Evolutionary conservation across 2,888 invertebrate genomes (phyloP), one percentile per base, ranked within the genome.

Genomic region (Aspidiotus destructor): DNA sequence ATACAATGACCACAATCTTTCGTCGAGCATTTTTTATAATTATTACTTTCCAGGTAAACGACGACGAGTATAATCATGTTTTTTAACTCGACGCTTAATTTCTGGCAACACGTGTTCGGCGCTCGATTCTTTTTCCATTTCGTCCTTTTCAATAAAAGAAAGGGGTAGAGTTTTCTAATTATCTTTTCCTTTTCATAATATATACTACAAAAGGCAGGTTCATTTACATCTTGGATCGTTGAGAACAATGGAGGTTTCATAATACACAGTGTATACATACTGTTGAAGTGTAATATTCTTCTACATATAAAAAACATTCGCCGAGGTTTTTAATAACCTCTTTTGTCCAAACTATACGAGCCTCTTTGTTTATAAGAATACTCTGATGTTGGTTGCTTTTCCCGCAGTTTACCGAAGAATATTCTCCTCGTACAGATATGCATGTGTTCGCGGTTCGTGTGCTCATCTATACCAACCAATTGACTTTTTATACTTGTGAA

Each of bases 151-250:
- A 52, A 44, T 42, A 52, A 10, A 60, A 58, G 48, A 57, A 60
- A 58, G 58, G 67, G 67, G 57, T 58, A 58, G 48, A 67, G 44
- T 67, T 67, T 65, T 67, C 58, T 67, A 67, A 67, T 67, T 67
- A 67, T 67, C 67, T 67, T 67, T 48, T 67, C 60, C 67, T 67
- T 58, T 67, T 67, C 67, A 67, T 67, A 48, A 67, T 60, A 67
- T 48, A 28, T 60, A 7, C 10, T 67, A 67, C 67, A 67, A 67
- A 67, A 67, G 67, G 67, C 65, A 28, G 58, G 67, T 67, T 67
- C 67, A 67, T 67, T 67, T 67, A 67, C 67, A 67, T 67, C 60
- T 67, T 67, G 67, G 42, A 67, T 58, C 58, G 67, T 67, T 60
- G 58, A 58, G 67, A 67, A 67, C 67, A 67, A 67, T 67, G 60